phyloP scores from a whole-genome alignment of 1,140 invertebrate species.

The Bombus picipes region DNA sequence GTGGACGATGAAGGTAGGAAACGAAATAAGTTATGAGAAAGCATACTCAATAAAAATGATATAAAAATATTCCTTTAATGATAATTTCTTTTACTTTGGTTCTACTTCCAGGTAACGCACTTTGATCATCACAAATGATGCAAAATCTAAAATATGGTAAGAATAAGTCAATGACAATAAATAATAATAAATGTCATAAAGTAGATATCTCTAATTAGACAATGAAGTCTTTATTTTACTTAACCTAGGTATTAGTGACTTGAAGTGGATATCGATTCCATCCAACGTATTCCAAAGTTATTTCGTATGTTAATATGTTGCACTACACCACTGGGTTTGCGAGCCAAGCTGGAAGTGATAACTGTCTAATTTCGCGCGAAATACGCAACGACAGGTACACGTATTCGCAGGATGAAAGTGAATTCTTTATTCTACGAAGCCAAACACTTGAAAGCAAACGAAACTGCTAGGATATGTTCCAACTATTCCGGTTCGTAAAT shows the following conservation, averaged over 20 bases:
- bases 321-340: neutral
- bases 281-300: no score
- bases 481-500: constrained; percentile 56
- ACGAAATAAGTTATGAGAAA: neutral
- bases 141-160: no score
- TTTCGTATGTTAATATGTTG: neutral
- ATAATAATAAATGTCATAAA: no score
- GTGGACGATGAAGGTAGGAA: neutral
- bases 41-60: neutral
- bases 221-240: no score
- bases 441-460: neutral
- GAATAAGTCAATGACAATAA: no score
- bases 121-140: no score
- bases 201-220: no score
- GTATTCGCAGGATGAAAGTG: constrained; percentile 57
- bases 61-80: neutral
- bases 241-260: no score
- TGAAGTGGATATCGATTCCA: no score
- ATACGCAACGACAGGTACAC: neutral
- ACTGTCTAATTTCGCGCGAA: constrained; percentile 46
- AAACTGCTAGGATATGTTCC: constrained; percentile 9
- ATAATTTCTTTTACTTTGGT: no score
- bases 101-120: no score
- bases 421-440: constrained; percentile 42
- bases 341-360: constrained; percentile 18